Base-by-base conservation (phyloP, 2,888 invertebrate species). In the Melanostoma mellinum region DNA sequence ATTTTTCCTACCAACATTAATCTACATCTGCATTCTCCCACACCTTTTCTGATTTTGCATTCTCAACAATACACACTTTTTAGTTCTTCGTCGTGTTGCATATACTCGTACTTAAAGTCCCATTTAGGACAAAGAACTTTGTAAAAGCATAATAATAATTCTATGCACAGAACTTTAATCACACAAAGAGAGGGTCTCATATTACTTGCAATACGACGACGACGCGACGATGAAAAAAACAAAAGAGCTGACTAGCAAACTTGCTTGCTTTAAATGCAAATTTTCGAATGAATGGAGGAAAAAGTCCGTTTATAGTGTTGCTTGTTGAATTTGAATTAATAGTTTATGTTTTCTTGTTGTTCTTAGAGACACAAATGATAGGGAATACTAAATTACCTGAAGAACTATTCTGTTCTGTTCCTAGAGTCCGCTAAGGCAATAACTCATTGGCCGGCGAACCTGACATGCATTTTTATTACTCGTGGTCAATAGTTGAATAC, bases 41-140 rank as follows among this genome's bases (percentile, higher is more conserved):
- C 82, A 82, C 82, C 82, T 82, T 60, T 56, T 79, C 65, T 82
- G 50, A 69, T 78, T 82, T 78, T 78, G 78, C 78, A 82, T 82
- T 73, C 72, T 32, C 55, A 50, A 52, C 76, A 35, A 36, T 50
- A 50, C n/a, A 53, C 56, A 50, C 20, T 20, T 20, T 56, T 48
- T 40, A 10, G 44, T 38, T 40, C 72, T 20, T n/a, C 8, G 50
- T 40, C 36, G 48, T 36, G 4, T 56, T 40, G 32, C 20, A 32
- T 52, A n/a, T 6, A 33, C 46, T 10, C 55, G 55, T 52, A 36
- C 61, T 63, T 67, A 46, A 71, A 71, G 55, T 76, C 52, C 72
- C 68, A 73, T 82, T 82, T 50, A 80, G 63, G 42, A 81, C 63
- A 77, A 78, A 67, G 74, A 53, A 60, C 40, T 9, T 35, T 10